A percentile compares a stretch with the other conserved stretches of the same genome.
Evolutionary conservation across 1,140 invertebrate species (phyloP).

Genomic region (Apis cerana): DNA sequence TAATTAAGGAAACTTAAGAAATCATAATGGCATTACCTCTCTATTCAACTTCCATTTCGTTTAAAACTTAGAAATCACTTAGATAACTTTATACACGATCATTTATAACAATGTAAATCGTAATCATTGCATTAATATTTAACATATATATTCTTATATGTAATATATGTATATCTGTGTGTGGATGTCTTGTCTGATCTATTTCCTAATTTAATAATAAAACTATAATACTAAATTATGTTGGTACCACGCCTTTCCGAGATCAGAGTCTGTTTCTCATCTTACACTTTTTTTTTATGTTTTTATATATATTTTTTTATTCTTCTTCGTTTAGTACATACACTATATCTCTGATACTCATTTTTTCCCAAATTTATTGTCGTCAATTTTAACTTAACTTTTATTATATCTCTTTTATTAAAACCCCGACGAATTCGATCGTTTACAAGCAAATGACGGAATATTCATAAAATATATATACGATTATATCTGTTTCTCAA

Average conservation of each 20-base stretch:
- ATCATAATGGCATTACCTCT: slow-evolving; percentile 79
- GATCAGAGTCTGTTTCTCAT: slow-evolving; percentile 68
- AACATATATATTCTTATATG: slow-evolving; percentile 80
- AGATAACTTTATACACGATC: slow-evolving; percentile 81
- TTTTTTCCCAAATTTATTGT: slow-evolving; percentile 77
- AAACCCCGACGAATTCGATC: slow-evolving; percentile 52
- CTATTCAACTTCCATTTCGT: slow-evolving; percentile 69
- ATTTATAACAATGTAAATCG: slow-evolving; percentile 81
- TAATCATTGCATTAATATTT: slow-evolving; percentile 81
- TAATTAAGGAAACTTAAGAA: slow-evolving; percentile 69
- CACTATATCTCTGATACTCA: slow-evolving; percentile 58
- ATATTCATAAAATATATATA: slow-evolving; percentile 77
- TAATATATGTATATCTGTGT: slow-evolving; percentile 80
- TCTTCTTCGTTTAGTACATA: slow-evolving; percentile 48
- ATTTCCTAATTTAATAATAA: slow-evolving; percentile 78
- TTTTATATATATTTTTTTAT: slow-evolving; percentile 24
- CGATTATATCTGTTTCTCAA: slow-evolving; percentile 53
- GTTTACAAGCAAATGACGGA: slow-evolving; percentile 44
- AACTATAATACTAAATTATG: slow-evolving; percentile 81
- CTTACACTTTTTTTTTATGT: slow-evolving; percentile 37
- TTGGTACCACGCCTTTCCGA: slow-evolving; percentile 75
- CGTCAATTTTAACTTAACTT: slow-evolving; percentile 76
- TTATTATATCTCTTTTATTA: slow-evolving; percentile 57
- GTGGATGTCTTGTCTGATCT: slow-evolving; percentile 77
- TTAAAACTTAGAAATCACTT: slow-evolving; percentile 80